Evolutionary conservation across 1,140 invertebrate genomes (phyloP).

Genomic region (Trichogramma pretiosum): DNA sequence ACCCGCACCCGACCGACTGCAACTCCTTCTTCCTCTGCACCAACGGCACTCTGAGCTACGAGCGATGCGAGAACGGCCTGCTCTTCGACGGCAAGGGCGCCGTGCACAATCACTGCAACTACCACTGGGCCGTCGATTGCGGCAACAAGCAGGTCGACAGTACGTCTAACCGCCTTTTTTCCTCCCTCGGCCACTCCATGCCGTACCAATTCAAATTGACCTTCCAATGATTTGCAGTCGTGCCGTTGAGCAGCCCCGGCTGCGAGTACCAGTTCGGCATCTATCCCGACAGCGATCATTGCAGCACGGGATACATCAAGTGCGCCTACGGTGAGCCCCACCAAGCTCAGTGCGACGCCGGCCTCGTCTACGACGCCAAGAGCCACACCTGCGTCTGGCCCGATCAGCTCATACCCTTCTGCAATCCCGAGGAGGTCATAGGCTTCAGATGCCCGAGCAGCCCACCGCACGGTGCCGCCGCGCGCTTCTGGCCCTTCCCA

Average conservation of each 20-base stretch:
- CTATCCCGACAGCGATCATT: constrained; percentile 68
- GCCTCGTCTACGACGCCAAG: constrained; percentile 79
- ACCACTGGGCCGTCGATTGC: constrained; percentile 85
- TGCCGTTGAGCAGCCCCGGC: constrained; percentile 64
- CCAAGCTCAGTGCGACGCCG: constrained; percentile 72
- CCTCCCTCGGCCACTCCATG: not conserved
- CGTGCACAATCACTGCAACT: constrained; percentile 87
- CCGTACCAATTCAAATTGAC: not conserved
- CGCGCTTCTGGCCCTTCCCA: constrained; percentile 85
- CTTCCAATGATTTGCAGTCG: constrained; percentile 58
- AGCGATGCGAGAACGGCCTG: constrained; percentile 85
- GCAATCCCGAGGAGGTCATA: constrained; percentile 77
- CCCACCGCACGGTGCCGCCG: constrained; percentile 65
- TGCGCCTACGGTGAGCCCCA: constrained; percentile 74
- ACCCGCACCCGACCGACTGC: constrained; percentile 75
- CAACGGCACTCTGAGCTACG: constrained; percentile 81
- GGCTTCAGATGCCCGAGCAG: constrained; percentile 78
- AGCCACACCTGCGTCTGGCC: constrained; percentile 89
- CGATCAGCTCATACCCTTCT: constrained; percentile 74
- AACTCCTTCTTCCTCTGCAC: constrained; percentile 83
- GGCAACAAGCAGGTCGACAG: constrained; percentile 72
- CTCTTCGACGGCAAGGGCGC: constrained; percentile 82
- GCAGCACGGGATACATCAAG: constrained; percentile 78
- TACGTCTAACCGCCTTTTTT: constrained; percentile 44
- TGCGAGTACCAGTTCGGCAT: constrained; percentile 86